Percentiles rank a stretch among this genome's conserved stretches.
Evolutionary conservation across 2,888 invertebrate species (phyloP).

Genomic region (Phragmatobia fuliginosa): DNA sequence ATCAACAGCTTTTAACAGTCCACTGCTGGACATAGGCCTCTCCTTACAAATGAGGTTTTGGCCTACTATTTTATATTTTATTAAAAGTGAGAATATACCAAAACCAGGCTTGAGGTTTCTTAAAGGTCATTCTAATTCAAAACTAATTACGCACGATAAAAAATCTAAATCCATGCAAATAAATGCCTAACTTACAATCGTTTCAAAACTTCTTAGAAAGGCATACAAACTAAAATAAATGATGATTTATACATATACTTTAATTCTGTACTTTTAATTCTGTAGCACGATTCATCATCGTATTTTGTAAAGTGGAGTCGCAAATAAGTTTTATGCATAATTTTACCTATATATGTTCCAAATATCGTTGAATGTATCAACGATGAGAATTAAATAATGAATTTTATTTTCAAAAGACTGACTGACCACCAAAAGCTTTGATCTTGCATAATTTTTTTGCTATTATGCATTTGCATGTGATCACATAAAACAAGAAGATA

Average conservation of each 20-base stretch:
- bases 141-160: background rate
- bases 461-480: background rate
- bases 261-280: background rate
- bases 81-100: background rate
- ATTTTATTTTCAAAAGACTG: no score
- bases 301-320: background rate
- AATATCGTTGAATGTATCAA: no score
- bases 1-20: no score
- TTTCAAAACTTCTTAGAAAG: no score
- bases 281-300: background rate
- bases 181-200: no score
- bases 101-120: background rate
- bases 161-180: background rate
- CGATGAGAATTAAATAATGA: no score
- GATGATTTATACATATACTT: no score
- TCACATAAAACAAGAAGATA: background rate
- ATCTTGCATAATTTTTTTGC: background rate
- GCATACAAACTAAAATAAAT: no score
- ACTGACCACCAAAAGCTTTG: background rate
- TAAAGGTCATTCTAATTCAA: background rate
- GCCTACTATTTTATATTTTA: no score
- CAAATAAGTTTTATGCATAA: background rate
- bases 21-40: no score
- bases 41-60: no score
- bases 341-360: no score